Percentiles rank a stretch among this genome's conserved stretches.
Evolutionary conservation across 2,797 vertebrate genomes (phyloP).

Genomic region (Rhynchotus rufescens): DNA sequence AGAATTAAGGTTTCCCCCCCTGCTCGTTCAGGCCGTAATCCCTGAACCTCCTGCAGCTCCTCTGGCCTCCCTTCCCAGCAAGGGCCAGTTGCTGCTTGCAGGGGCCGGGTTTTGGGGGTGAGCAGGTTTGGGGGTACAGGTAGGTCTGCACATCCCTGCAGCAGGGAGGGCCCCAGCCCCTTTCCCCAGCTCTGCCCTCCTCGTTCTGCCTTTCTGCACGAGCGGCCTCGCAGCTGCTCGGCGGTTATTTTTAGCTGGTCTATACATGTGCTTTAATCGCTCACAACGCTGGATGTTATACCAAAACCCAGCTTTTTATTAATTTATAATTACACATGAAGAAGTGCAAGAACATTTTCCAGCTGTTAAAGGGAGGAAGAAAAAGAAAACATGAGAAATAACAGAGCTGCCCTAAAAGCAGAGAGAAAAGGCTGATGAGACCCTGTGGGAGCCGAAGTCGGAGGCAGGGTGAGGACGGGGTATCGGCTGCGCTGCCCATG

Average conservation of each 20-base stretch:
- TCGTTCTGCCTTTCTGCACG: accelerated
- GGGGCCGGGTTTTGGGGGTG: not conserved
- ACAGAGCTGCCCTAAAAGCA: too few species aligned
- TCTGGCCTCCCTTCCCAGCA: not conserved
- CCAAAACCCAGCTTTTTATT: not conserved
- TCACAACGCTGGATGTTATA: not conserved
- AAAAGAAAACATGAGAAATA: too few species aligned
- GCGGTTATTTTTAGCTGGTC: not conserved
- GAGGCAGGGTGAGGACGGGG: too few species aligned
- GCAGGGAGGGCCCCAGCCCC: accelerated
- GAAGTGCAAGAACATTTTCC: not conserved
- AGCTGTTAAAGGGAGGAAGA: too few species aligned
- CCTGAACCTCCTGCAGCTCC: not conserved
- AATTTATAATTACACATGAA: not conserved
- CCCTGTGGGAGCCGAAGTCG: too few species aligned
- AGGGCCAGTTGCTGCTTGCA: accelerated
- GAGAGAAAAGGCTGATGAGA: too few species aligned
- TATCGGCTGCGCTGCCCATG: too few species aligned
- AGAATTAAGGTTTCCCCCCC: not conserved
- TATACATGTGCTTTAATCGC: accelerated
- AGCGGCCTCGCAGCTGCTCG: not conserved
- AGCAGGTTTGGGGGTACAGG: not conserved
- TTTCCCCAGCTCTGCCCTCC: not conserved
- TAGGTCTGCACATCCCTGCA: accelerated
- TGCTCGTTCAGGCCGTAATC: not conserved